Conservation (phyloP, 2,888 invertebrate species). For the Drosophila planitibia region DNA sequence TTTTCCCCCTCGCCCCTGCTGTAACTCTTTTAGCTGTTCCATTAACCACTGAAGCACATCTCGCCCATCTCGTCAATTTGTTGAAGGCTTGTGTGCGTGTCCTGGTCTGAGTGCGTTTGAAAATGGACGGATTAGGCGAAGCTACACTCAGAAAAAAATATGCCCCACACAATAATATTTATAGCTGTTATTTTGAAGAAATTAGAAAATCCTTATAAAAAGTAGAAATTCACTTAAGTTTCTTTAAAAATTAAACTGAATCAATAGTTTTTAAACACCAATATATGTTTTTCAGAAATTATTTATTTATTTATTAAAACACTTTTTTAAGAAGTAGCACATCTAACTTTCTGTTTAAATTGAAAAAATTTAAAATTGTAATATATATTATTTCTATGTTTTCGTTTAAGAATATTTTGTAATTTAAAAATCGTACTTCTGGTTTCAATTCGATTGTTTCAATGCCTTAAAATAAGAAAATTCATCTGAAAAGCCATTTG, state of each 20-base stretch:
- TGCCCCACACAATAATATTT: background rate
- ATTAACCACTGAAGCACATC: constrained; percentile 31
- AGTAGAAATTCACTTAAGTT: background rate
- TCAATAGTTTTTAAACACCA: no score
- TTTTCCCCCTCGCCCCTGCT: background rate
- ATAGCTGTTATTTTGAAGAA: background rate
- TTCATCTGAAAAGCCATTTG: background rate
- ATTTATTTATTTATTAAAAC: background rate
- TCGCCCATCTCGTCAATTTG: constrained; percentile 18
- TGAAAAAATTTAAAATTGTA: background rate
- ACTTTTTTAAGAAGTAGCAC: background rate
- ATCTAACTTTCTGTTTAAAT: background rate
- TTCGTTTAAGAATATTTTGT: background rate
- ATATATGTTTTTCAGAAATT: background rate
- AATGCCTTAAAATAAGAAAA: background rate
- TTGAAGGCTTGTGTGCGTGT: background rate
- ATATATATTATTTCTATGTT: background rate
- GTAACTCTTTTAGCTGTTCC: constrained; percentile 30
- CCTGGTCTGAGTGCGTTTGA: constrained; percentile 31
- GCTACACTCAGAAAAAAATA: background rate
- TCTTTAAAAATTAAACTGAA: background rate
- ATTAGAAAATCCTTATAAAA: background rate
- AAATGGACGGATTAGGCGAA: constrained; percentile 34
- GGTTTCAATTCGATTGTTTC: background rate
- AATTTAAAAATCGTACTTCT: background rate